Conservation (phyloP, 2,797 vertebrate species). For the Cryptoprocta ferox region DNA sequence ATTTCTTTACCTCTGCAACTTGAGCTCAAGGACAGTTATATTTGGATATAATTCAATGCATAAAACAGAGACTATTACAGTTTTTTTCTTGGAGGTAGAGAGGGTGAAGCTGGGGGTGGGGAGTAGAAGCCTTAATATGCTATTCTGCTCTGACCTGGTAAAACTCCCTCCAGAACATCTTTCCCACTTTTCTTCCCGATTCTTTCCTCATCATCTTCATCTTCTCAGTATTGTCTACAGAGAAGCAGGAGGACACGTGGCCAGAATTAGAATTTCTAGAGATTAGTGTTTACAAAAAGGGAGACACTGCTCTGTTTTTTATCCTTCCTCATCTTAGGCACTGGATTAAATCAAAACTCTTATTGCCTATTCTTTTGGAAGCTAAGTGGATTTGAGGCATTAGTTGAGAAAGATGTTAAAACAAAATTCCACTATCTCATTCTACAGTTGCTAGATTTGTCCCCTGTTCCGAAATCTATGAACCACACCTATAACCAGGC, state of each 20-base stretch:
- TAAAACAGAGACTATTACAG: not conserved
- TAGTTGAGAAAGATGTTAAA: slow-evolving; percentile 1
- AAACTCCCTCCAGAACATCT: not conserved
- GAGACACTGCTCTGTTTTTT: not conserved
- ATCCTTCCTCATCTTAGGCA: not conserved
- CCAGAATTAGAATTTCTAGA: slow-evolving; percentile 19
- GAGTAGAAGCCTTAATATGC: not conserved
- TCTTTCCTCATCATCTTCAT: not conserved
- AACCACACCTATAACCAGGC: not conserved
- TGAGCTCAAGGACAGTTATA: not conserved
- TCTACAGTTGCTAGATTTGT: not conserved
- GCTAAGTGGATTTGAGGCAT: not conserved
- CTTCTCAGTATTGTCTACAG: not conserved
- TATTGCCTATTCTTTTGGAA: not conserved
- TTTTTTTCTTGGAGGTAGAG: not conserved
- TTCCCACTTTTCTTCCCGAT: not conserved
- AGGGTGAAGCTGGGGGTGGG: not conserved
- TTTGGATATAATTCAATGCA: not conserved
- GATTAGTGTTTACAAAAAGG: not conserved
- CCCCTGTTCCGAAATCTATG: not conserved
- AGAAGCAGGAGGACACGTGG: not conserved
- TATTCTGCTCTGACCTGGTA: not conserved
- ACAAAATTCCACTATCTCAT: not conserved
- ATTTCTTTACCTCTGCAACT: not conserved
- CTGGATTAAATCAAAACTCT: not conserved